Evolutionary conservation across 1,140 invertebrate genomes (phyloP).

Genomic region (Caenorhabditis remanei): DNA sequence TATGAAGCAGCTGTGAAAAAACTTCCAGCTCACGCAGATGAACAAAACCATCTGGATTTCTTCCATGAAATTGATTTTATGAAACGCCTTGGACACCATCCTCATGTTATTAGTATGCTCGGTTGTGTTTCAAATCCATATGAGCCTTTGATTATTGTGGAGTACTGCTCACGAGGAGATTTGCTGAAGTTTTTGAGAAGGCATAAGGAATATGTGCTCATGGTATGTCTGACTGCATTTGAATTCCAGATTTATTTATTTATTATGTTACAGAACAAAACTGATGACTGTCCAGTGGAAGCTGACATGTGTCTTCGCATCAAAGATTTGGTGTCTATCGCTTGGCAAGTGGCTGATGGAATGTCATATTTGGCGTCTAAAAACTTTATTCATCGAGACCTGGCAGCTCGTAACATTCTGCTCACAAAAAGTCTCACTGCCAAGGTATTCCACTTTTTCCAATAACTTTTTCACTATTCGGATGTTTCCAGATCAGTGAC

Average conservation of each 20-base stretch:
- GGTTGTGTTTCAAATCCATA: constrained; percentile 55
- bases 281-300: constrained; percentile 57
- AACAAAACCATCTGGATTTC: constrained; percentile 55
- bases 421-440: constrained; percentile 56
- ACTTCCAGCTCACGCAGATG: constrained; percentile 61
- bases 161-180: constrained; percentile 61
- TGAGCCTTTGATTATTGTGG: constrained; percentile 62
- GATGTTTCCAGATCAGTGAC: constrained; percentile 61
- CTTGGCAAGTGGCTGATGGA: constrained; percentile 64
- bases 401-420: constrained; percentile 62
- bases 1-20: constrained; percentile 60
- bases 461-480: background rate
- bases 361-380: constrained; percentile 59
- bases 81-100: constrained; percentile 60
- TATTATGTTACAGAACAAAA: constrained; percentile 36
- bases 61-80: constrained; percentile 65
- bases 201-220: constrained; percentile 42
- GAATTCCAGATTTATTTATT: background rate
- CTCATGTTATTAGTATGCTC: constrained; percentile 58
- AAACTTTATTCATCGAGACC: constrained; percentile 61
- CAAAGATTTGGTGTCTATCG: constrained; percentile 60
- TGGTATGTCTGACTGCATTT: background rate
- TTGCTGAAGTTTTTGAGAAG: constrained; percentile 58
- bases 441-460: constrained; percentile 26
- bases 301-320: constrained; percentile 60